Conservation (phyloP, 2,888 invertebrate genomes). For the Achlya flavicornis region DNA sequence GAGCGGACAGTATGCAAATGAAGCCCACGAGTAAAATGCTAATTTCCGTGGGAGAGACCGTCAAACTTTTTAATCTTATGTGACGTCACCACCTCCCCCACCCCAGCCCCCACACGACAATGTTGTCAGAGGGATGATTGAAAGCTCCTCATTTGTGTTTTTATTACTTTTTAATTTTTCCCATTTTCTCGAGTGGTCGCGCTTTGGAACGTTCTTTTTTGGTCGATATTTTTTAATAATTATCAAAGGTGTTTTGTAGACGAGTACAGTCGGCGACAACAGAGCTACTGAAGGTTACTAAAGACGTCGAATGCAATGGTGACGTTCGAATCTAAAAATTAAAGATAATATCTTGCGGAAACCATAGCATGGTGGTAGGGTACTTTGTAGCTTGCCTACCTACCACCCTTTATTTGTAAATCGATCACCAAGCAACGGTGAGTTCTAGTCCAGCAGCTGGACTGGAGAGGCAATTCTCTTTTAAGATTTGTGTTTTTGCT, state of each 20-base stretch:
- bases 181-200: constrained; percentile 71
- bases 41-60: constrained; percentile 81
- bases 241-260: background rate
- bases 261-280: background rate
- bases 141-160: constrained; percentile 81
- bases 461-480: too few species aligned
- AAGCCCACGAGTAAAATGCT: constrained; percentile 73
- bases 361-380: too few species aligned
- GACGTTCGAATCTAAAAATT: too few species aligned
- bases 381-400: too few species aligned
- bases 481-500: too few species aligned
- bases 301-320: too few species aligned
- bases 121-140: constrained; percentile 79
- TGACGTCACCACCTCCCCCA: constrained; percentile 62
- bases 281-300: too few species aligned
- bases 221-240: constrained; percentile 11
- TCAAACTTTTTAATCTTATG: constrained; percentile 84
- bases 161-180: constrained; percentile 83
- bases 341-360: too few species aligned
- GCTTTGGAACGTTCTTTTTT: constrained; percentile 29
- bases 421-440: too few species aligned
- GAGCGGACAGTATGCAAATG: constrained; percentile 73
- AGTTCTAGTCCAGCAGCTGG: too few species aligned
- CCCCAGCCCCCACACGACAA: constrained; percentile 36
- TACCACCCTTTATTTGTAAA: too few species aligned